phyloP scores from a whole-genome alignment of 2,888 invertebrate species.

The Microctonus aethiopoides region DNA sequence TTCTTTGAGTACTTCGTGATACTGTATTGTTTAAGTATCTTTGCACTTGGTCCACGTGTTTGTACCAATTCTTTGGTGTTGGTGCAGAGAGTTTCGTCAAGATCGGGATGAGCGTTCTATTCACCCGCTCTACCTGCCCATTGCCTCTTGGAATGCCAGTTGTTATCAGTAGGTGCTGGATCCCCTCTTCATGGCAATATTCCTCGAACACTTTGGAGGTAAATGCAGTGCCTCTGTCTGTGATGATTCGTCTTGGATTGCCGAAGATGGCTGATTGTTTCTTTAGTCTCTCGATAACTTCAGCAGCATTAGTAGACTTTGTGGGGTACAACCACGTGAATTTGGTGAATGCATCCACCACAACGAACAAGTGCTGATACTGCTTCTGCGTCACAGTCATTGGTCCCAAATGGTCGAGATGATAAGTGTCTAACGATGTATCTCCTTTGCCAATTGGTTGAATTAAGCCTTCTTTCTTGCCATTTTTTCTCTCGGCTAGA shows the following conservation, averaged over 20 bases:
- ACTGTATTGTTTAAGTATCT: too few relatives aligned
- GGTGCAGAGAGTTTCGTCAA: slow-evolving; percentile 11
- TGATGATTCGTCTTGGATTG: slow-evolving; percentile 56
- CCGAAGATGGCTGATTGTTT: slow-evolving; percentile 58
- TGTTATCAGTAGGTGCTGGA: slow-evolving; percentile 18
- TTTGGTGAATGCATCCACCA: slow-evolving; percentile 43
- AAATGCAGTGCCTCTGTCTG: slow-evolving; percentile 60
- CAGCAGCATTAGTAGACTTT: slow-evolving; percentile 48
- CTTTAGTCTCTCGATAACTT: slow-evolving; percentile 53
- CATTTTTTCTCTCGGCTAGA: slow-evolving; percentile 42
- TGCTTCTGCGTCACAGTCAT: slow-evolving; percentile 43
- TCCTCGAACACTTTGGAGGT: slow-evolving; percentile 54
- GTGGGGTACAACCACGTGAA: slow-evolving; percentile 53
- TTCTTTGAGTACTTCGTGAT: too few relatives aligned
- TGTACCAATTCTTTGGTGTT: background rate
- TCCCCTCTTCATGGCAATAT: slow-evolving; percentile 40
- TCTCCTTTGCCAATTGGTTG: slow-evolving; percentile 48
- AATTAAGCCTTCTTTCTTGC: slow-evolving; percentile 49
- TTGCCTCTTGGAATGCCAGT: too few relatives aligned
- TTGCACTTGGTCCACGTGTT: background rate
- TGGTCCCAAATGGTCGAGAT: slow-evolving; percentile 55
- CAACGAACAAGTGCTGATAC: slow-evolving; percentile 33
- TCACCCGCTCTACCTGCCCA: slow-evolving; percentile 35
- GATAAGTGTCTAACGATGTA: slow-evolving; percentile 49
- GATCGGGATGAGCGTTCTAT: slow-evolving; percentile 37